phyloP scores from a whole-genome alignment of 1,140 invertebrate species.

The Anastrepha obliqua region DNA sequence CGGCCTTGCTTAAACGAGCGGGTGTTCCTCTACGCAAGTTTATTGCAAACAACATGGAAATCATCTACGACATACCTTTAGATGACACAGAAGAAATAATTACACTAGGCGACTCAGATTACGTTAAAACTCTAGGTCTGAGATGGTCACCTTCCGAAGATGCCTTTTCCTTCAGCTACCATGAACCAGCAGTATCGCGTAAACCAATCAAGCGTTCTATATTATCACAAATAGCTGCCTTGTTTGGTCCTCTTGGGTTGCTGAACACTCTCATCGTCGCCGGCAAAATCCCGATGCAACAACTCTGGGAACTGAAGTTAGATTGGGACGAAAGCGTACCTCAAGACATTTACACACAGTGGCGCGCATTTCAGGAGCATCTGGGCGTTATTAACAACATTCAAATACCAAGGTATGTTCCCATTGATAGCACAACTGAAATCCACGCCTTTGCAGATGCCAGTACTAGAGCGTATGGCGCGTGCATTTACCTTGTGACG shows the following conservation, averaged over 20 bases:
- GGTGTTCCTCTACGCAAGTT: slow-evolving; percentile 64
- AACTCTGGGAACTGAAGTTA: slow-evolving; percentile 31
- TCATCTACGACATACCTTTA: not conserved
- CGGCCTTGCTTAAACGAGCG: slow-evolving; percentile 56
- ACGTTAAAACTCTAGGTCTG: not conserved
- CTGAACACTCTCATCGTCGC: not conserved
- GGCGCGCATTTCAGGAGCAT: not conserved
- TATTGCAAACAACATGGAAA: slow-evolving; percentile 59
- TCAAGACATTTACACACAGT: not conserved
- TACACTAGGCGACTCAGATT: not conserved
- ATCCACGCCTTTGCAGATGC: slow-evolving; percentile 69
- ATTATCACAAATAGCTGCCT: slow-evolving; percentile 31
- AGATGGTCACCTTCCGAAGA: slow-evolving; percentile 54
- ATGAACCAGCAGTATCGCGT: slow-evolving; percentile 62
- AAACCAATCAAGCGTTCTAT: slow-evolving; percentile 56
- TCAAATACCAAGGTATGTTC: slow-evolving; percentile 19
- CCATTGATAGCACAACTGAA: slow-evolving; percentile 55
- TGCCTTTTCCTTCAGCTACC: not conserved
- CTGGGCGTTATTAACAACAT: slow-evolving; percentile 1
- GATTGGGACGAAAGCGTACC: slow-evolving; percentile 17
- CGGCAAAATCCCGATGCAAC: slow-evolving; percentile 31
- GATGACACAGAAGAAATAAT: slow-evolving; percentile 15
- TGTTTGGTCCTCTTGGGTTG: slow-evolving; percentile 46
- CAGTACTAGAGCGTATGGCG: slow-evolving; percentile 64
- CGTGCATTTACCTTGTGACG: no score